Evolutionary conservation across 2,888 invertebrate species (phyloP).

Genomic region (Zeuzera pyrina): DNA sequence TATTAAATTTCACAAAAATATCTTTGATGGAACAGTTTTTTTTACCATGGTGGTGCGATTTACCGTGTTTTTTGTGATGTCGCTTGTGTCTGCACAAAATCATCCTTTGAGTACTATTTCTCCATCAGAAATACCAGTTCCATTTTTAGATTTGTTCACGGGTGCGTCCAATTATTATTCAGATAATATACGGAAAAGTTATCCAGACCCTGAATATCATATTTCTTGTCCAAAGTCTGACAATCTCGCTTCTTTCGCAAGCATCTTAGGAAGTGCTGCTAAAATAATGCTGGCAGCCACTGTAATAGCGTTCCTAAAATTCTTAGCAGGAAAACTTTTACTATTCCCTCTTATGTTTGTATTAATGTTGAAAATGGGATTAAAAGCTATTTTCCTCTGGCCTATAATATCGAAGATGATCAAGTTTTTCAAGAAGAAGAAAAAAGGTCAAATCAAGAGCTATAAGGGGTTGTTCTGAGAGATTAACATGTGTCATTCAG

Average conservation of each 20-base stretch:
- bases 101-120: constrained; percentile 41
- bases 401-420: constrained; percentile 60
- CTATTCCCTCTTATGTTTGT: constrained; percentile 49
- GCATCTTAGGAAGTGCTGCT: constrained; percentile 53
- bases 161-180: constrained; percentile 49
- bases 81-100: constrained; percentile 41
- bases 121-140: constrained; percentile 33
- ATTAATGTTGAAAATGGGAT: constrained; percentile 49
- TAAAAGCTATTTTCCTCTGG: constrained; percentile 58
- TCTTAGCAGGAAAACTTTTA: constrained; percentile 53
- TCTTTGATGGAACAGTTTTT: no score
- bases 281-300: constrained; percentile 63
- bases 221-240: constrained; percentile 52
- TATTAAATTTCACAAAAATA: constrained; percentile 55
- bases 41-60: constrained; percentile 49
- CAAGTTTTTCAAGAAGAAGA: constrained; percentile 57
- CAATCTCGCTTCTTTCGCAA: constrained; percentile 51
- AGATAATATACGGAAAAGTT: constrained; percentile 49
- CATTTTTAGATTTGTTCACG: constrained; percentile 54
- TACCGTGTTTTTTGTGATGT: constrained; percentile 42
- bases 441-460: constrained; percentile 46
- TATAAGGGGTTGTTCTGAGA: constrained; percentile 52
- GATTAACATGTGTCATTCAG: constrained; percentile 55
- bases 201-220: constrained; percentile 36
- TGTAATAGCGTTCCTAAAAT: constrained; percentile 50